These are phyloP conservation scores for Stichopus chloronotus DNA, from an alignment of 35 echinoderm and acorn worm genomes.

Conservation along the genomic window DNA sequence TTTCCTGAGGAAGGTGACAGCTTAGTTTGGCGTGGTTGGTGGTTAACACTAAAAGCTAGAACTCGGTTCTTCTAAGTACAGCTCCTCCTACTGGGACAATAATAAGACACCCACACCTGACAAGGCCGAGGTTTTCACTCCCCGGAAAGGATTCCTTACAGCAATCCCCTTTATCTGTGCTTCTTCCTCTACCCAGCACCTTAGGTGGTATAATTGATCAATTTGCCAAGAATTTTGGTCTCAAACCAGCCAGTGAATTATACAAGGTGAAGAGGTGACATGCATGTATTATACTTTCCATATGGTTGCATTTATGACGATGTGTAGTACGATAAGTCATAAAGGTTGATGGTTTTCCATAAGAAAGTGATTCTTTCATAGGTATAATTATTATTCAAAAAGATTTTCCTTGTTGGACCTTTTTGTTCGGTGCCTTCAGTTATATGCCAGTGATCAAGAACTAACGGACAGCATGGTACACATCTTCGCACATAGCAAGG, in stretches of 20 bases:
- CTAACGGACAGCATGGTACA: too few relatives aligned
- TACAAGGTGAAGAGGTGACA: constrained; percentile 41
- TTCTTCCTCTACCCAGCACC: neutral
- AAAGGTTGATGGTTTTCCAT: too few relatives aligned
- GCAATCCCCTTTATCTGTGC: neutral
- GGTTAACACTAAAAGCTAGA: constrained; percentile 31
- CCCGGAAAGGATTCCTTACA: constrained; percentile 27
- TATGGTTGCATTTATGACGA: neutral
- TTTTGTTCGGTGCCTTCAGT: too few relatives aligned
- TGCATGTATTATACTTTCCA: constrained; percentile 17
- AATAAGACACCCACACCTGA: constrained; percentile 46
- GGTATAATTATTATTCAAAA: too few relatives aligned
- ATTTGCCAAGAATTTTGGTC: constrained; percentile 53
- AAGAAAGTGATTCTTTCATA: too few relatives aligned
- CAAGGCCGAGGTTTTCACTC: constrained; percentile 27
- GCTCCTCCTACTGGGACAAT: constrained; percentile 27
- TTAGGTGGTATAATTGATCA: constrained; percentile 50
- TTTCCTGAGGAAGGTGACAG: constrained; percentile 17
- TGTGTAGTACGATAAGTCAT: too few relatives aligned
- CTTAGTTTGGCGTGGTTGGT: constrained; percentile 34
- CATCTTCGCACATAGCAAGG: too few relatives aligned
- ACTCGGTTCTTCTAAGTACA: neutral
- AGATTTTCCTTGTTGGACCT: too few relatives aligned
- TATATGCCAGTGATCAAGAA: too few relatives aligned
- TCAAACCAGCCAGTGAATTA: constrained; percentile 39